Percentiles rank a stretch among this genome's conserved stretches.
phyloP scores from a whole-genome alignment of 2,888 invertebrate genomes.

The Dastarcus helophoroides region DNA sequence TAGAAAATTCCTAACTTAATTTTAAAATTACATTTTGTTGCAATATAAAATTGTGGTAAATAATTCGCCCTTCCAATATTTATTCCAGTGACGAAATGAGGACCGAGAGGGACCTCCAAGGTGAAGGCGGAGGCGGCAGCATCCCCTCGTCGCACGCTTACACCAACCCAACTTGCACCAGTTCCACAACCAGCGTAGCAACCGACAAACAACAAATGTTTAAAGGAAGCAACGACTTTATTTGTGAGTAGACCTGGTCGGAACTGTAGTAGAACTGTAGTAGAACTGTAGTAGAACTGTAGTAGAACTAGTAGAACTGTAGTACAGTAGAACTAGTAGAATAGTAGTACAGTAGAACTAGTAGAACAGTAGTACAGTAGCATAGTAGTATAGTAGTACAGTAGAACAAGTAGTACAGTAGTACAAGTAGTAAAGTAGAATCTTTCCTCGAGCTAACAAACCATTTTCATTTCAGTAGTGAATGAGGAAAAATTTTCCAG shows the following conservation, averaged over 20 bases:
- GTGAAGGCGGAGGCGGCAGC: constrained; percentile 25
- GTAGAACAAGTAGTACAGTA: no score
- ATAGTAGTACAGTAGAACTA: no score
- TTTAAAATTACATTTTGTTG: no score
- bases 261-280: background rate
- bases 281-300: background rate
- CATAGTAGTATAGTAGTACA: no score
- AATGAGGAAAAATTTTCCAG: constrained; percentile 22
- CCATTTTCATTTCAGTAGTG: constrained; percentile 19
- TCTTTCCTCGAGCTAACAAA: no score
- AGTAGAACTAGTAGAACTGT: no score
- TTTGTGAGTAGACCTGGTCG: constrained; percentile 37
- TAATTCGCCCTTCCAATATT: no score
- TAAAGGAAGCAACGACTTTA: constrained; percentile 50
- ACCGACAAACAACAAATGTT: constrained; percentile 19
- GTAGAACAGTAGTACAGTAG: no score
- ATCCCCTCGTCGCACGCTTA: constrained; percentile 29
- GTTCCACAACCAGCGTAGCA: constrained; percentile 29
- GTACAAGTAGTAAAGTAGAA: no score
- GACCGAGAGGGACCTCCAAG: constrained; percentile 26
- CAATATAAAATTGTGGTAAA: no score
- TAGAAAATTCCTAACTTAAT: no score
- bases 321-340: background rate
- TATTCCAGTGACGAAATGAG: no score
- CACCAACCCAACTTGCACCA: constrained; percentile 32